Conservation (phyloP, 2,797 vertebrate species). For the Gymnoscopelus braueri region DNA sequence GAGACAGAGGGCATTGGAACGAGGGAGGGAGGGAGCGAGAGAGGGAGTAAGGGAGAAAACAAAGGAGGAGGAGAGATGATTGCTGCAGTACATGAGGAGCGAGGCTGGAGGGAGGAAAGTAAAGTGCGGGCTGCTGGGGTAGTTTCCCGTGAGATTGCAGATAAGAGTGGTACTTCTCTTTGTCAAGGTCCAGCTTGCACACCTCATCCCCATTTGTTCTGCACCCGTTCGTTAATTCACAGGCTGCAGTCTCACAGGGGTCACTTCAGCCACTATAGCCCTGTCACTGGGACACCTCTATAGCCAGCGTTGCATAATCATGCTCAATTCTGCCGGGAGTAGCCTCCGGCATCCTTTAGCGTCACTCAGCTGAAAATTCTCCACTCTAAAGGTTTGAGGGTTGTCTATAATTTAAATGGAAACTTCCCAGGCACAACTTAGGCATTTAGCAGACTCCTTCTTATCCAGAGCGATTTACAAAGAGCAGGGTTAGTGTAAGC, state of each 20-base stretch:
- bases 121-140: constrained; percentile 5
- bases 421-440: constrained; percentile 10
- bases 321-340: not conserved
- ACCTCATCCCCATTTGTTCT: constrained; percentile 29
- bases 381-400: constrained; percentile 18
- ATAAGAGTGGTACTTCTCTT: constrained; percentile 31
- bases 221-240: constrained; percentile 46
- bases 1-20: constrained; percentile 71
- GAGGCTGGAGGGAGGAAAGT: constrained; percentile 33
- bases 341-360: constrained; percentile 1
- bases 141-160: constrained; percentile 52
- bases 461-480: no score
- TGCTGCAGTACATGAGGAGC: constrained; percentile 63
- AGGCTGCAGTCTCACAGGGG: constrained; percentile 43
- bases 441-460: no score
- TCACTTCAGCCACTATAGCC: constrained; percentile 48
- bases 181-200: constrained; percentile 50
- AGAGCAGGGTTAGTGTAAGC: no score
- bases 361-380: constrained; percentile 15
- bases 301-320: constrained; percentile 36
- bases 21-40: constrained; percentile 26
- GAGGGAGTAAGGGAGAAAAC: constrained; percentile 1
- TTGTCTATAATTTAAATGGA: constrained; percentile 2
- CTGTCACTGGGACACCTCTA: constrained; percentile 27
- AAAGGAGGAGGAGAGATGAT: constrained; percentile 59